Evolutionary conservation across 2,888 invertebrate genomes (phyloP).

Genomic region (Leptogaster cylindrica): DNA sequence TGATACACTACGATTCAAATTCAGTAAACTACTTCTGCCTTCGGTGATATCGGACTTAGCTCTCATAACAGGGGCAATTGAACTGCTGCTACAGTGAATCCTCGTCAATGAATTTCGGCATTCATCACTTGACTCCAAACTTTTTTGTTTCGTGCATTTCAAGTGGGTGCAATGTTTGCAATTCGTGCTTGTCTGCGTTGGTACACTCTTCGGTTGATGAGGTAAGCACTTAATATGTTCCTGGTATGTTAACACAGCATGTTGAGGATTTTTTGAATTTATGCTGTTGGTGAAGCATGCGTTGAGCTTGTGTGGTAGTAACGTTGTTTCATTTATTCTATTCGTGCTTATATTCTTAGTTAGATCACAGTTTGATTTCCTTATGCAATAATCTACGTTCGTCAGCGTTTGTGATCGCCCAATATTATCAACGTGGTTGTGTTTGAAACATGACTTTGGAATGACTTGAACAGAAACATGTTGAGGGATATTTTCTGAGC

Average conservation of each 20-base stretch:
- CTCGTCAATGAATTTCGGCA: conserved; percentile 49
- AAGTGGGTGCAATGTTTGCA: conserved; percentile 59
- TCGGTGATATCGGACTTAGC: conserved; percentile 23
- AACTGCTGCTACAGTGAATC: conserved; percentile 47
- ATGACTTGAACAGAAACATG: conserved; percentile 32
- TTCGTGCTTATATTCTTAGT: conserved; percentile 48
- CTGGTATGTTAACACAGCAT: background rate
- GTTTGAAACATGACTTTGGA: conserved; percentile 60
- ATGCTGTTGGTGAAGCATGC: conserved; percentile 32
- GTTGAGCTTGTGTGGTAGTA: conserved; percentile 38
- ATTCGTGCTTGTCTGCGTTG: conserved; percentile 41
- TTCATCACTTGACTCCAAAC: conserved; percentile 56
- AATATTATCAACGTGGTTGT: conserved; percentile 55
- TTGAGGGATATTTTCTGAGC: conserved; percentile 56
- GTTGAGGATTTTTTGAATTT: conserved; percentile 8
- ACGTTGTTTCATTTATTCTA: conserved; percentile 44
- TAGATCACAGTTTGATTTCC: conserved; percentile 49
- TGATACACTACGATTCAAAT: conserved; percentile 52
- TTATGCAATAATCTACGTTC: conserved; percentile 46
- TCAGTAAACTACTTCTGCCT: conserved; percentile 58
- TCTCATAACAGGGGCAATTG: conserved; percentile 29
- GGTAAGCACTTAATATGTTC: conserved; percentile 24
- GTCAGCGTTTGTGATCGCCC: conserved; percentile 47
- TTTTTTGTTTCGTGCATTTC: conserved; percentile 59
- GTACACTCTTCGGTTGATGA: conserved; percentile 38